Evolutionary conservation across 2,888 invertebrate genomes (phyloP).

Genomic region (Branchellion lobata): DNA sequence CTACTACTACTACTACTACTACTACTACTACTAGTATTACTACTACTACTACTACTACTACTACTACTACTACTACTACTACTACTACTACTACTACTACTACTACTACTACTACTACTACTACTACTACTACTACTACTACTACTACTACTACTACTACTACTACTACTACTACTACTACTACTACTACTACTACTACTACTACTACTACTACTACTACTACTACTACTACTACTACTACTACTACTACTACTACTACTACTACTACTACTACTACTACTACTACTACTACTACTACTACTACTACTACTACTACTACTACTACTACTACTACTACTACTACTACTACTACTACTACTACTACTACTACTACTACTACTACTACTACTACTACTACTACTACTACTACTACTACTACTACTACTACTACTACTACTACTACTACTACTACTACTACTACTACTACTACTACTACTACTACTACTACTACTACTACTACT

Average conservation of each 20-base stretch:
- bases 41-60: too few species aligned
- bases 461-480: constrained; percentile 29
- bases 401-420: constrained; percentile 20
- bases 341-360: constrained; percentile 29
- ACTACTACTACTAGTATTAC: too few species aligned
- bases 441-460: constrained; percentile 1
- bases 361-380: constrained; percentile 29
- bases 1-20: too few species aligned
- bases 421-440: constrained; percentile 29
- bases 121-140: too few species aligned
- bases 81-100: too few species aligned
- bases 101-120: too few species aligned
- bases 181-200: constrained; percentile 23
- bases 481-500: constrained; percentile 29
- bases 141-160: too few species aligned
- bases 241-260: constrained; percentile 29
- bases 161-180: background rate
- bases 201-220: constrained; percentile 9
- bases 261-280: constrained; percentile 29
- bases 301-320: constrained; percentile 29
- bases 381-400: constrained; percentile 29
- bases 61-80: too few species aligned
- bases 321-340: constrained; percentile 4
- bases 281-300: constrained; percentile 27
- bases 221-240: constrained; percentile 22